Evolutionary conservation across 2,797 vertebrate genomes (phyloP), one percentile per base, ranked within the genome.

Genomic region (Clarias fuscus): DNA sequence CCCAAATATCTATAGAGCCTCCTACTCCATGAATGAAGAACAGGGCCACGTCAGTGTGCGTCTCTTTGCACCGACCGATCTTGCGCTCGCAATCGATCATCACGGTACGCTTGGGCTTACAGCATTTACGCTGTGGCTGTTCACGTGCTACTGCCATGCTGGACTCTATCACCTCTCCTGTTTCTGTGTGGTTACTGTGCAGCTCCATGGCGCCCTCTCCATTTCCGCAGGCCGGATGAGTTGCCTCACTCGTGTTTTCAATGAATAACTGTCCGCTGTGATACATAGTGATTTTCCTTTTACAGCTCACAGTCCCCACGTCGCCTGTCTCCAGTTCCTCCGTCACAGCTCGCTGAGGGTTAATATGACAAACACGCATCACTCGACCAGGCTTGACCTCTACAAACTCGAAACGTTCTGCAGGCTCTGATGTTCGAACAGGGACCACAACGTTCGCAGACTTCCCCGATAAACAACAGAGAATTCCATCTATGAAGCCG

Each of bases 21-120:
- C 98, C 98, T 0, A 99, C 98, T 0, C 98, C 98, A 0, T 99
- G 98, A 90, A 99, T 96, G 93, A 99, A 99, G 91, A 99, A 99
- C 22, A 99, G 93, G 4, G 95, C 97, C 89, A 99, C 95, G 0
- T 99, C 98, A 0, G 94, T 22, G 89, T 99, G 97, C 0, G 95
- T 94, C 65, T 94, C 98, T 90, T 97, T 97, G 91, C 98, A 99
- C 90, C 96, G 94, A 0, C 96, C 95, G 91, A 99, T 97, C 91
- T 91, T 95, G 89, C 97, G 96, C 92, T 97, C 94, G 67, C 97
- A 97, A 92, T 99, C 97, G 0, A 99, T 96, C 84, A 96, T 94
- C 89, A 99, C 92, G 0, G 96, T 96, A 62, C 96, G 95, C 83
- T 98, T 99, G 7, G 97, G 97, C n/a, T 96, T 97, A 37, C 96